phyloP scores from a whole-genome alignment of 1,140 invertebrate genomes.

The Trichonephila inaurata region DNA sequence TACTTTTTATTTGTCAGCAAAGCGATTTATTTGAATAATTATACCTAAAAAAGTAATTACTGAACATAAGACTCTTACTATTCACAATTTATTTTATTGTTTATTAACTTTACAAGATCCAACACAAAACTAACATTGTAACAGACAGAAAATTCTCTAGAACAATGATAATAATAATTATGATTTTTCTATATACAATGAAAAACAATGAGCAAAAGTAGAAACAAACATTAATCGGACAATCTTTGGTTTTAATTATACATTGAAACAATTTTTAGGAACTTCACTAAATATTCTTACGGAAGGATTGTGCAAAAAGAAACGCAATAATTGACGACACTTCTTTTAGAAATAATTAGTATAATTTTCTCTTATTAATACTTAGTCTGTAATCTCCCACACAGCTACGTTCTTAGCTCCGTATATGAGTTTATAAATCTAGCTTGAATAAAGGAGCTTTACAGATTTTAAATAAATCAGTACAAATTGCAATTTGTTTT shows the following conservation, averaged over 20 bases:
- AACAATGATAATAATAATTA: slow-evolving; percentile 11
- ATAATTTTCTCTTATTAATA: no score
- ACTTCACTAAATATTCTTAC: not conserved
- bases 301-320: slow-evolving; percentile 9
- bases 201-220: not conserved
- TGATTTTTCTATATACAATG: slow-evolving; percentile 23
- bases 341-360: no score
- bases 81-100: not conserved
- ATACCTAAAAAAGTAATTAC: no score
- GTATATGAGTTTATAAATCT: no score
- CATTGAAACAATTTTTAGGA: slow-evolving; percentile 16
- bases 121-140: not conserved
- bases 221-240: not conserved
- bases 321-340: not conserved
- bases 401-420: no score
- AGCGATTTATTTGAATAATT: no score
- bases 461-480: no score
- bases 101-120: not conserved
- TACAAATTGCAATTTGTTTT: no score
- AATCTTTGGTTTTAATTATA: not conserved
- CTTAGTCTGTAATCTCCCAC: no score
- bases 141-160: not conserved
- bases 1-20: no score
- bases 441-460: no score
- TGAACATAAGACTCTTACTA: not conserved